phyloP scores from a whole-genome alignment of 1,140 invertebrate genomes.

The Temnothorax nylanderi region DNA sequence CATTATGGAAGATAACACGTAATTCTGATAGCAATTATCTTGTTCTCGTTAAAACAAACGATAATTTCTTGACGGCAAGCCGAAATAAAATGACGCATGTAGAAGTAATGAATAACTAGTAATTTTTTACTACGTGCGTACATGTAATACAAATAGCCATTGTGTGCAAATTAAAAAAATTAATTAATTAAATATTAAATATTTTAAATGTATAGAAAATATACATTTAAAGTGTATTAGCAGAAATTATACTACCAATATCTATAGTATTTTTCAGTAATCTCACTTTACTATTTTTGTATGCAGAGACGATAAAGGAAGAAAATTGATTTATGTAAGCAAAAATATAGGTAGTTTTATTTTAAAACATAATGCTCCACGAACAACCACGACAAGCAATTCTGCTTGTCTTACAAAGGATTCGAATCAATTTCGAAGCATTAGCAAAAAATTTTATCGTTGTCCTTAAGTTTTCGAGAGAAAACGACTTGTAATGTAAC shows the following conservation, averaged over 20 bases:
- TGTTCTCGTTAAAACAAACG: neutral
- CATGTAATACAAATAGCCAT: neutral
- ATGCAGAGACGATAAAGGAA: neutral
- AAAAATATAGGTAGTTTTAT: neutral
- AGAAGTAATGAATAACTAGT: neutral
- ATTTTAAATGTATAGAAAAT: neutral
- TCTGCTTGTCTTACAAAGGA: neutral
- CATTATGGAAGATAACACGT: constrained; percentile 14
- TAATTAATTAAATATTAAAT: neutral
- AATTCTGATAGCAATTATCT: neutral
- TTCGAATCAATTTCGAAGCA: neutral
- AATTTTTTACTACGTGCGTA: neutral
- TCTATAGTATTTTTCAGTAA: neutral
- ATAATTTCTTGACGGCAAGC: neutral
- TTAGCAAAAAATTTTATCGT: neutral
- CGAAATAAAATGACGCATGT: neutral
- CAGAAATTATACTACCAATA: neutral
- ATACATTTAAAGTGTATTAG: neutral
- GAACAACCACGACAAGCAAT: neutral
- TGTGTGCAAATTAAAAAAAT: neutral
- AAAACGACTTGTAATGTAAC: neutral
- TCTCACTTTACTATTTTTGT: neutral
- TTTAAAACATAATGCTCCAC: neutral
- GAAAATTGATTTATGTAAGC: neutral
- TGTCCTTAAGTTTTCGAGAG: neutral